phyloP scores from a whole-genome alignment of 2,797 vertebrate species.

The Poecilia picta region DNA sequence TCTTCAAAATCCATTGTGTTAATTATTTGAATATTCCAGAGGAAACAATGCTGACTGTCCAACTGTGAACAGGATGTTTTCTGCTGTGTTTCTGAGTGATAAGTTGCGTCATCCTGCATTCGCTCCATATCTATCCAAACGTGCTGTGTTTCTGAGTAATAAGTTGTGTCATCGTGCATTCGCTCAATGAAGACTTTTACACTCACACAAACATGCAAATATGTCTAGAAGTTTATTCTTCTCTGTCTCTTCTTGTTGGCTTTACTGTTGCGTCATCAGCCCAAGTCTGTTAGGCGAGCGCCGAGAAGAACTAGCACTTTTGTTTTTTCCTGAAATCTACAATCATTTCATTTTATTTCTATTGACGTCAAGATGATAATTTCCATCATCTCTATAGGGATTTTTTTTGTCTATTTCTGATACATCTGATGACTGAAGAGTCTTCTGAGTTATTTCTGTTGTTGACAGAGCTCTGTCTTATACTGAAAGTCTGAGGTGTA shows the following conservation, averaged over 20 bases:
- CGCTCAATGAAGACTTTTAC: neutral
- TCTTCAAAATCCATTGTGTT: neutral
- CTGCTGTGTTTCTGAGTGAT: conserved; percentile 8
- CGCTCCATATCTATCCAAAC: neutral
- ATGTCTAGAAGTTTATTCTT: neutral
- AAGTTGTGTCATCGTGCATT: conserved; percentile 1
- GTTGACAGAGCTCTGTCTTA: neutral
- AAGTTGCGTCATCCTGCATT: neutral
- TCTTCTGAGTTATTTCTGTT: neutral
- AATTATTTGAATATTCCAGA: conserved; percentile 14
- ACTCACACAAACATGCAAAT: neutral
- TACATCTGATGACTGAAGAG: neutral
- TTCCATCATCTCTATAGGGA: neutral
- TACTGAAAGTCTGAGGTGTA: neutral
- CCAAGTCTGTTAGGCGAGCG: too few relatives aligned
- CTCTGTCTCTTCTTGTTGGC: too few relatives aligned
- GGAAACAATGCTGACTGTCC: conserved; percentile 20
- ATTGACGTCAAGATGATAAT: neutral
- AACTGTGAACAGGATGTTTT: conserved; percentile 24
- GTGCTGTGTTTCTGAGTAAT: conserved; percentile 9
- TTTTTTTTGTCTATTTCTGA: neutral
- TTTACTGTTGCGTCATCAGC: too few relatives aligned
- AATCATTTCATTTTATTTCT: neutral
- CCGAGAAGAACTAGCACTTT: too few relatives aligned
- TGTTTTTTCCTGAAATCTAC: neutral